A percentile compares a stretch with the other conserved stretches of the same genome.
These are phyloP conservation scores for Sander lucioperca DNA, from an alignment of 2,113 vertebrate species.

Conservation along the genomic window DNA sequence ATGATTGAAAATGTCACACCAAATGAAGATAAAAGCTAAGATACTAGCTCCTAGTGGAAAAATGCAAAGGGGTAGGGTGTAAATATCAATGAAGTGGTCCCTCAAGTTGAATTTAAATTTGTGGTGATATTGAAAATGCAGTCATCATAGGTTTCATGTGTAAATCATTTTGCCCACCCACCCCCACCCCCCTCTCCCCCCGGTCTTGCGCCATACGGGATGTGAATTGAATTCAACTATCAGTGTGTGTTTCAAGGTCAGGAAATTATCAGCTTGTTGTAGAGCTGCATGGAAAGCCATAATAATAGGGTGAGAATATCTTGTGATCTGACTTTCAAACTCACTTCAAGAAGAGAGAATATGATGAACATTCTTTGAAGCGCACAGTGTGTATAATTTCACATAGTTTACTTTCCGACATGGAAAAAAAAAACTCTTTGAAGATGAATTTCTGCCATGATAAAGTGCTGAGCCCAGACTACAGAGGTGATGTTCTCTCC, in stretches of 20 bases:
- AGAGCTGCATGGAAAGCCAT: neutral
- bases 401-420: neutral
- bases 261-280: conserved; percentile 18
- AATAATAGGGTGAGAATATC: conserved; percentile 4
- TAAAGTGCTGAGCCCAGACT: conserved; percentile 6
- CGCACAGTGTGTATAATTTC: neutral
- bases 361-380: neutral
- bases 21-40: conserved; percentile 4
- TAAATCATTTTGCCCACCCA: neutral
- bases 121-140: conserved; percentile 18
- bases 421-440: neutral
- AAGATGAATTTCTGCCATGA: conserved; percentile 28
- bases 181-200: no score
- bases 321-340: neutral
- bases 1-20: conserved; percentile 24
- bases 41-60: neutral
- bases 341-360: neutral
- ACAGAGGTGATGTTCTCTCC: conserved; percentile 28
- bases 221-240: conserved; percentile 23
- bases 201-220: neutral
- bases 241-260: conserved; percentile 19
- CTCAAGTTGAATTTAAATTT: conserved; percentile 20
- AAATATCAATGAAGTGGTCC: neutral
- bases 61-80: neutral
- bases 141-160: neutral